phyloP scores from a whole-genome alignment of 2,888 invertebrate species.

The Pristionchus japonicus region DNA sequence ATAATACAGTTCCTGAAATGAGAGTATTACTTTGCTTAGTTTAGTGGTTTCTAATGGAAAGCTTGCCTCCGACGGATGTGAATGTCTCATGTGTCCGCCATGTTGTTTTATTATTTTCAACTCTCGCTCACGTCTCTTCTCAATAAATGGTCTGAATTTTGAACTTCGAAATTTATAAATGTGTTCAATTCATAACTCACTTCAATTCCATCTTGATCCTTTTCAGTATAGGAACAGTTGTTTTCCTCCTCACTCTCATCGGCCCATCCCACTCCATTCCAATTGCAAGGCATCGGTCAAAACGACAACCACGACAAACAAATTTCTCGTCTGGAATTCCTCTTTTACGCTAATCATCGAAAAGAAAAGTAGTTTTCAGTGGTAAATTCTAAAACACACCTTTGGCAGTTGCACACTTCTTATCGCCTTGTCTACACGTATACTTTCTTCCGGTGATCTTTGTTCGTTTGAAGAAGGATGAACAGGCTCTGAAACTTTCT shows the following conservation, averaged over 20 bases:
- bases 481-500: neutral
- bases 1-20: neutral
- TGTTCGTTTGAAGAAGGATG: conserved; percentile 2
- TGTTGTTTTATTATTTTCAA: neutral
- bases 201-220: neutral
- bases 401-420: neutral
- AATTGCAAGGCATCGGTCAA: neutral
- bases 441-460: neutral
- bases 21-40: too few relatives aligned
- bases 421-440: neutral
- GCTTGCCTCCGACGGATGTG: neutral
- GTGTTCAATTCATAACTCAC: neutral
- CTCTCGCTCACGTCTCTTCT: neutral
- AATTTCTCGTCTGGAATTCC: neutral
- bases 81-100: neutral
- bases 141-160: neutral
- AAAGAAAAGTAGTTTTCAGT: neutral
- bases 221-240: neutral
- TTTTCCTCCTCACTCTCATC: neutral
- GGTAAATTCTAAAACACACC: neutral
- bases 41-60: too few relatives aligned
- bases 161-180: neutral
- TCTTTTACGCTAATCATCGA: too few relatives aligned
- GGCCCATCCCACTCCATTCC: neutral
- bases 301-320: neutral